These are phyloP conservation scores for Lypha dubia DNA, from an alignment of 2,888 invertebrate species.

Conservation along the genomic window DNA sequence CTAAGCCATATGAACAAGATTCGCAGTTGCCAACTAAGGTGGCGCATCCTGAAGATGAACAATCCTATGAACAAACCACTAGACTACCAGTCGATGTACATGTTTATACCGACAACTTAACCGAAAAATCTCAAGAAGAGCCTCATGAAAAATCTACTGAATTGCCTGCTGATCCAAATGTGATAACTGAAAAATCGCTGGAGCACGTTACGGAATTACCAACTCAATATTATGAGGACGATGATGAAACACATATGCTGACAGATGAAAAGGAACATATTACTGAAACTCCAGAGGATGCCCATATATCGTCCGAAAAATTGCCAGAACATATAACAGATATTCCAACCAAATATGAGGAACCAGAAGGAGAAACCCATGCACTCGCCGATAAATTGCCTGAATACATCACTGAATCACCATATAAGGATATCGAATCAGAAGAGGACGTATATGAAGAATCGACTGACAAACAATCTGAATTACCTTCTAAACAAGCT, in stretches of 20 bases:
- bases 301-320: conserved; percentile 6
- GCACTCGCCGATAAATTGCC: conserved; percentile 35
- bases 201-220: conserved; percentile 47
- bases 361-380: conserved; percentile 2
- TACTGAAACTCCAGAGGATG: conserved; percentile 65
- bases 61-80: conserved; percentile 5
- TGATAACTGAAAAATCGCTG: conserved; percentile 37
- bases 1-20: conserved; percentile 47
- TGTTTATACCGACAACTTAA: conserved; percentile 12
- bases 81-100: conserved; percentile 7
- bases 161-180: conserved; percentile 60
- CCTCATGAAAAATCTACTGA: conserved; percentile 38
- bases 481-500: conserved; percentile 32
- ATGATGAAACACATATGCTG: neutral
- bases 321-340: conserved; percentile 13
- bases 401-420: conserved; percentile 37
- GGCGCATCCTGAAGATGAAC: conserved; percentile 12
- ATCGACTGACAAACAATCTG: conserved; percentile 54
- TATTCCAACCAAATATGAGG: conserved; percentile 17
- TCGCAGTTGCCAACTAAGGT: neutral
- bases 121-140: conserved; percentile 25
- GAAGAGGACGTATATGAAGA: conserved; percentile 27
- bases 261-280: conserved; percentile 22
- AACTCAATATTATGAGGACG: neutral
- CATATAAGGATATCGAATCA: conserved; percentile 24